These are phyloP conservation scores for Lepisosteus oculatus DNA, from an alignment of 2,113 vertebrate genomes.

Conservation along the genomic window DNA sequence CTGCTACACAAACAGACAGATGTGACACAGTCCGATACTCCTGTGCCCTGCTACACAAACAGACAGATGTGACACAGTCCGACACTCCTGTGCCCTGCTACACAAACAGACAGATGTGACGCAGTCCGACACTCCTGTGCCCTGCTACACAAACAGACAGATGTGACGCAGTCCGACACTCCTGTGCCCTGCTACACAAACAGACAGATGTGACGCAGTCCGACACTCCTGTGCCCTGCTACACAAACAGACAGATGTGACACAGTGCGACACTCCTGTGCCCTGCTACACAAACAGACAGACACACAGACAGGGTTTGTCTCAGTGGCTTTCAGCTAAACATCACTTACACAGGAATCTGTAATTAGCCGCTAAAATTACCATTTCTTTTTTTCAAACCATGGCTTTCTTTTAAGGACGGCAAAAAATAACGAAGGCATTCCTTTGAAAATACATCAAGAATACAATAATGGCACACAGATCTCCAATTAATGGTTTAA, in stretches of 20 bases:
- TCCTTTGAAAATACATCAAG: conserved; percentile 40
- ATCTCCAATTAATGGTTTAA: conserved; percentile 51
- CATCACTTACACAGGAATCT: conserved; percentile 64
- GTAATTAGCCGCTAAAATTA: conserved; percentile 84
- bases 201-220: not conserved
- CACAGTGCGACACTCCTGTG: too few species aligned
- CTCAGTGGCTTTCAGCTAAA: conserved; percentile 60
- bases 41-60: not conserved
- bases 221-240: conserved; percentile 37
- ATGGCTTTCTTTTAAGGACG: conserved; percentile 42
- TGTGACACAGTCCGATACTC: too few species aligned
- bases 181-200: too few species aligned
- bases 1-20: not conserved
- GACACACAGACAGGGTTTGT: conserved; percentile 43
- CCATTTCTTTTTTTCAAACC: conserved; percentile 64
- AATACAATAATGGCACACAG: conserved; percentile 39
- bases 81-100: not conserved
- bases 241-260: not conserved
- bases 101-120: conserved; percentile 41
- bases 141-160: not conserved
- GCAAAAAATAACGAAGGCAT: conserved; percentile 39
- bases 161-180: not conserved
- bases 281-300: not conserved
- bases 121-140: conserved; percentile 42
- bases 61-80: conserved; percentile 7